These are phyloP conservation scores for Microtus oregoni DNA, from an alignment of 2,113 vertebrate species.

Conservation along the genomic window DNA sequence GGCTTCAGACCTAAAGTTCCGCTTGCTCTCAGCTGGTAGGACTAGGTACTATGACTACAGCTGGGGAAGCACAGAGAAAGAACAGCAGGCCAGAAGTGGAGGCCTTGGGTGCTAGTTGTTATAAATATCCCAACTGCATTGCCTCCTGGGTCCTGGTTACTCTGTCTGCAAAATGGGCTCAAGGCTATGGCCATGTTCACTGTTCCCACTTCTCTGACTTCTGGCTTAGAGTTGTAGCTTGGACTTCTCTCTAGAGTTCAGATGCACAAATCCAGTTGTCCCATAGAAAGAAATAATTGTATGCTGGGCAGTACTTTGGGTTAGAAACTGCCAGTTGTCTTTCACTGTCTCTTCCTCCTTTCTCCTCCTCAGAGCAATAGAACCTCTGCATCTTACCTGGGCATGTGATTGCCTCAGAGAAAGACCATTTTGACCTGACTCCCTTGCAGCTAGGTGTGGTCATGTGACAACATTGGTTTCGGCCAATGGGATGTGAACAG, in stretches of 20 bases:
- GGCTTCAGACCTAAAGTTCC: constrained; percentile 7
- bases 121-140: neutral
- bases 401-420: neutral
- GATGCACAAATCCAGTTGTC: neutral
- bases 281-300: neutral
- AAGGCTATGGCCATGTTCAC: neutral
- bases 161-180: neutral
- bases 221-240: neutral
- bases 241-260: constrained; percentile 20
- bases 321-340: neutral
- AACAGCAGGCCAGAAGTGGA: neutral
- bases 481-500: neutral
- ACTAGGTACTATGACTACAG: neutral
- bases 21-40: neutral
- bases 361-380: neutral
- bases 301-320: neutral
- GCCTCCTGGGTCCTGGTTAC: neutral
- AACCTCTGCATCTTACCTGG: neutral
- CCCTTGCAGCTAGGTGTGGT: constrained; percentile 54
- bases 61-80: constrained; percentile 10
- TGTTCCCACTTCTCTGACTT: neutral
- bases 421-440: neutral
- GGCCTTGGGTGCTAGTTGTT: neutral
- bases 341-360: neutral
- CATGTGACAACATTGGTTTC: neutral